Conservation (phyloP, 2,888 invertebrate genomes). For the Neoitamus cyanurus region DNA sequence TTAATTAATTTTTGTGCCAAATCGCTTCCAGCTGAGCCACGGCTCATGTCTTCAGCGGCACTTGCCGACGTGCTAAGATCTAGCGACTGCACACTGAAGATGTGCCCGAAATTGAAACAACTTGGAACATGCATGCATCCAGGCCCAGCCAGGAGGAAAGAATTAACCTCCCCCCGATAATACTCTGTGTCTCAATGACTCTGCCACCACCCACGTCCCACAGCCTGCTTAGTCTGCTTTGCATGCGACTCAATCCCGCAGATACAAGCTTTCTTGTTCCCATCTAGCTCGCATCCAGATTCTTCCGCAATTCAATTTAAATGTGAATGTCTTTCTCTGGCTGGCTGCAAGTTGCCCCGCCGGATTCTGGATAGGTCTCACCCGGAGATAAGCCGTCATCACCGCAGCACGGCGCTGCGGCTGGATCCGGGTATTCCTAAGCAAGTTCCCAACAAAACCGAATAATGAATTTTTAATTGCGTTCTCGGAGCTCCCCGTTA, state of each 20-base stretch:
- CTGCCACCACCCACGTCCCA: not conserved
- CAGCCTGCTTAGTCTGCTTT: not conserved
- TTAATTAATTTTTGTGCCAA: not conserved
- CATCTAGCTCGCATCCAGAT: not conserved
- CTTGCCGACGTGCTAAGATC: not conserved
- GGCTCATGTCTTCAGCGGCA: not conserved
- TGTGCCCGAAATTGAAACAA: not conserved
- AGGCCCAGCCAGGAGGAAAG: not conserved
- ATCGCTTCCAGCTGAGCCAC: not conserved
- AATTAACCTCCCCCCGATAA: not conserved
- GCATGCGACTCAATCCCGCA: not conserved
- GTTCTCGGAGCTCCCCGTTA: not conserved
- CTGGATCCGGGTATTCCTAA: not conserved
- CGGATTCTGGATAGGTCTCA: not conserved
- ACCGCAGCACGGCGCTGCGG: not conserved
- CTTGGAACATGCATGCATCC: not conserved
- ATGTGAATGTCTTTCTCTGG: not conserved
- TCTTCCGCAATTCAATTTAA: slow-evolving; percentile 5
- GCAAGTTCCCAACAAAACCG: not conserved
- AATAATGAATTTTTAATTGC: slow-evolving; percentile 1
- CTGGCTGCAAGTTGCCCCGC: not conserved
- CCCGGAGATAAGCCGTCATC: not conserved
- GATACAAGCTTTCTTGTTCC: not conserved
- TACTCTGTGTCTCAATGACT: not conserved
- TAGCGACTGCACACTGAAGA: not conserved